Evolutionary conservation across 2,888 invertebrate species (phyloP).

Genomic region (Rapana venosa): DNA sequence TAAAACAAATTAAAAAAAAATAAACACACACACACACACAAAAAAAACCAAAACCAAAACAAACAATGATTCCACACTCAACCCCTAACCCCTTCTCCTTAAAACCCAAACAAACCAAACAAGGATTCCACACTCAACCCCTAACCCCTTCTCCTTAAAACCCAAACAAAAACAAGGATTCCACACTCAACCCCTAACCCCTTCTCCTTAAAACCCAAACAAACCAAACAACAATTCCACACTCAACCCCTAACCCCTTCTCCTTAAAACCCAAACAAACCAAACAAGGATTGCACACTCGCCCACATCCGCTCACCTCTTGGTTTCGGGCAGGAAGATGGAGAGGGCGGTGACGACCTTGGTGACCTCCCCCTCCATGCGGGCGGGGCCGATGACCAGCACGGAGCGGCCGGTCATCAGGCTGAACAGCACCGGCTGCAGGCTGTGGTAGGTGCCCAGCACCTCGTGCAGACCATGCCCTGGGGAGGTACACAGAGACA

Average conservation of each 20-base stretch:
- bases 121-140: no score
- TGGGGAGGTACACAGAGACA: conserved; percentile 39
- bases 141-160: no score
- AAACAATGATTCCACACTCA: no score
- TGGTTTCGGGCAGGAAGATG: conserved; percentile 70
- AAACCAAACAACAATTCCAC: background rate
- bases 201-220: no score
- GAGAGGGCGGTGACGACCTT: conserved; percentile 68
- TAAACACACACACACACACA: no score
- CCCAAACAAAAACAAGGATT: no score
- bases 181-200: no score
- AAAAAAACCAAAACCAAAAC: no score
- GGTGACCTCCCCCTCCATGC: conserved; percentile 64
- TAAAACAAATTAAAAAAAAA: no score
- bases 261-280: background rate
- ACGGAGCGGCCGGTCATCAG: conserved; percentile 73
- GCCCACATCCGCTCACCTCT: conserved; percentile 39
- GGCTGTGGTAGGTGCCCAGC: conserved; percentile 60
- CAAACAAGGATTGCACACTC: background rate
- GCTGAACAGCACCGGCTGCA: conserved; percentile 69
- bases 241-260: background rate
- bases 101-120: no score
- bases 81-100: no score
- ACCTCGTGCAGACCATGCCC: conserved; percentile 67
- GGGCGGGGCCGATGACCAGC: conserved; percentile 66